Conservation (phyloP, 2,888 invertebrate genomes). For the Venusia cambrica region DNA sequence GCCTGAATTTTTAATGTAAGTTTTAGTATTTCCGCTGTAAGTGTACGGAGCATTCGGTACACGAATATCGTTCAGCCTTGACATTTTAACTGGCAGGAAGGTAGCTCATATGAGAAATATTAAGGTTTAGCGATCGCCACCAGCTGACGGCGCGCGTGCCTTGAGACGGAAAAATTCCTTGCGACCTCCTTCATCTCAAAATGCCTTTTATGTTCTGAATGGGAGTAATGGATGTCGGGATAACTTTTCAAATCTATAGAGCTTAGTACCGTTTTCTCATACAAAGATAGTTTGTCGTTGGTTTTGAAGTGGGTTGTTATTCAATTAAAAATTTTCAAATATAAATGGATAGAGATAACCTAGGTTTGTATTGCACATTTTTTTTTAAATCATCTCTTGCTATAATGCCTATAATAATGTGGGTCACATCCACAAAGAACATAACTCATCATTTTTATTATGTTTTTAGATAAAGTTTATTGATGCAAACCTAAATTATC, state of each 20-base stretch:
- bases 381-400: too few species aligned
- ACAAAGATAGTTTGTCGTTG: too few species aligned
- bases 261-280: too few species aligned
- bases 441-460: too few species aligned
- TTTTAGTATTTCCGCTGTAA: constrained; percentile 34
- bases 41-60: constrained; percentile 38
- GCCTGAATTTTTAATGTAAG: constrained; percentile 35
- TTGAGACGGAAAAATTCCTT: constrained; percentile 46
- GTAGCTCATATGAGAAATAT: constrained; percentile 66
- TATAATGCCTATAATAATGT: too few species aligned
- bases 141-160: constrained; percentile 66
- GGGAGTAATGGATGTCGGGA: constrained; percentile 29
- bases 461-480: too few species aligned
- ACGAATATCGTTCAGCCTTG: constrained; percentile 36
- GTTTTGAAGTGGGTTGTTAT: too few species aligned
- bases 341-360: too few species aligned
- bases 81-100: constrained; percentile 44
- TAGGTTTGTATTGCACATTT: too few species aligned
- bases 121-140: constrained; percentile 66
- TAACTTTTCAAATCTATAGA: constrained; percentile 22
- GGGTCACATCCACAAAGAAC: too few species aligned
- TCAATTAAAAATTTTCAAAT: too few species aligned
- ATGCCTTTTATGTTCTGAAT: constrained; percentile 35
- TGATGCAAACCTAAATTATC: too few species aligned
- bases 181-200: constrained; percentile 49